Base-by-base conservation (phyloP, 2,797 vertebrate species). In the Agapornis canus region DNA sequence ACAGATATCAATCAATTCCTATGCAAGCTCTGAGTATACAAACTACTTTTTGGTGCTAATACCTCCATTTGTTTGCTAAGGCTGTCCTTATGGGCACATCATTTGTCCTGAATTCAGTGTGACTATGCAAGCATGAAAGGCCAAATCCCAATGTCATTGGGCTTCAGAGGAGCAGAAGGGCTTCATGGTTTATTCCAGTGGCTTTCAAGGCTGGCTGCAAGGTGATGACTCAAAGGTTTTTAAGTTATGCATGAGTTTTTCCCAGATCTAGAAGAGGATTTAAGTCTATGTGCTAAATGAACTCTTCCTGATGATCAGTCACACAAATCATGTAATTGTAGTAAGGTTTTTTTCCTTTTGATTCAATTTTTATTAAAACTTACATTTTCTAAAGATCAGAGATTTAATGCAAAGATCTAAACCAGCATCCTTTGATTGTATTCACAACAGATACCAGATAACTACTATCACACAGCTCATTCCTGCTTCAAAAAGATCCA, bases 341-440 rank as follows among this genome's bases (percentile, higher is more conserved):
- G 65, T 32, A 76, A 20, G 9, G n/a, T n/a, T 85, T 64, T 87
- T 82, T 77, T 64, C 71, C 22, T 91, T 93, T 60, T 89, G 43
- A 83, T 76, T 95, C 85, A 82, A 65, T 82, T 95, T 91, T 91
- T 90, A 89, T 85, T 92, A 89, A 85, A 92, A 93, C 89, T 71
- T 89, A 80, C 39, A 64, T 32, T 56, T 91, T 60, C 59, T 52
- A 52, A 90, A 80, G 75, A 93, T 82, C 68, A 66, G 60, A 90
- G 85, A 93, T 94, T 92, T 71, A 89, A 66, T 39, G 66, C 11
- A 69, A 66, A 60, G 60, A 39, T 92, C 90, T 82, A 87, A 92
- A 84, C 5, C 43, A 69, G 35, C 56, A 29, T 82, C 65, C 49
- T 91, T 45, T 83, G 89, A 63, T 77, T 90, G 60, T 26, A 66